Conservation (phyloP, 2,113 vertebrate species). For the Neotragus pygmaeus region DNA sequence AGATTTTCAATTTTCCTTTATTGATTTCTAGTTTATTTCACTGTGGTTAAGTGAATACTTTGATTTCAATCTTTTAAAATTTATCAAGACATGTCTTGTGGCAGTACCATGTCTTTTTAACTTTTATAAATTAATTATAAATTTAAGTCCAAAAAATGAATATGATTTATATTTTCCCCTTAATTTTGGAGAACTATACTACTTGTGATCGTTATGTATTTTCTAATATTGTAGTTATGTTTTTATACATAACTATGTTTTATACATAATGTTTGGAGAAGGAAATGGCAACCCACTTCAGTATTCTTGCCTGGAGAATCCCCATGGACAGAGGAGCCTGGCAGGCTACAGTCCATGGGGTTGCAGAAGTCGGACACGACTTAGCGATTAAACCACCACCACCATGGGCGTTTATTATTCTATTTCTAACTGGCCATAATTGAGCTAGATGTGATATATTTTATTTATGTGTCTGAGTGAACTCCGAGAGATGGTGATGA, state of each 20-base stretch:
- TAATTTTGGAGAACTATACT: not conserved
- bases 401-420: not conserved
- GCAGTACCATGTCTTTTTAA: not conserved
- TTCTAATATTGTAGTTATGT: not conserved
- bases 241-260: not conserved
- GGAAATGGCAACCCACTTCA: not conserved
- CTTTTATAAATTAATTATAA: not conserved
- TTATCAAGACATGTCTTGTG: not conserved
- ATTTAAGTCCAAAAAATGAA: not conserved
- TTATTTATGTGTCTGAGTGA: too few relatives aligned
- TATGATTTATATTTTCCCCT: not conserved
- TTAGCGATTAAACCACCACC: not conserved
- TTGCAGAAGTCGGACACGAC: accelerated
- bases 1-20: not conserved
- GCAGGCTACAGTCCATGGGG: not conserved
- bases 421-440: slow-evolving; percentile 5
- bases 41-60: not conserved
- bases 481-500: too few relatives aligned
- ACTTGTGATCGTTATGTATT: not conserved
- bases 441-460: not conserved
- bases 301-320: not conserved
- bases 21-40: not conserved
- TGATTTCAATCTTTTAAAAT: not conserved
- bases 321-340: not conserved
- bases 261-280: not conserved